Evolutionary conservation across 2,888 invertebrate genomes (phyloP).

Genomic region (Dendrolimus houi): DNA sequence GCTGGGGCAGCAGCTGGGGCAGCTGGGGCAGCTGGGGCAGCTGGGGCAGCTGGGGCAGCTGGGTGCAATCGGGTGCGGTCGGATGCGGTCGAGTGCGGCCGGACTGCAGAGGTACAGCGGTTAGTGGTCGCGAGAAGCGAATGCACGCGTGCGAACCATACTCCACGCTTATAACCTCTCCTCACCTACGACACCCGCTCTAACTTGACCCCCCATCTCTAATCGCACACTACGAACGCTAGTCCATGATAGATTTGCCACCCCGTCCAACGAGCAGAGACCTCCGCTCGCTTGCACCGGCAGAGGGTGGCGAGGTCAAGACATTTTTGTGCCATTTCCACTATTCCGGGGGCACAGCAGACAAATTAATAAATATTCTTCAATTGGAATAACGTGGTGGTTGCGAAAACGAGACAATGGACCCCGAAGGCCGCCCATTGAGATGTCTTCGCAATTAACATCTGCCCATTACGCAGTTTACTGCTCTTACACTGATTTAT

Average conservation of each 20-base stretch:
- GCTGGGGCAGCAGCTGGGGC: too few species aligned
- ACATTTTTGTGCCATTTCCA: slow-evolving; percentile 11
- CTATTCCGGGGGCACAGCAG: slow-evolving; percentile 24
- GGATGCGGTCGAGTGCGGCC: too few species aligned
- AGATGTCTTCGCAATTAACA: slow-evolving; percentile 5
- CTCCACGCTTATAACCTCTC: slow-evolving; percentile 50
- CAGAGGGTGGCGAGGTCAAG: background rate
- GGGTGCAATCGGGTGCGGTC: too few species aligned
- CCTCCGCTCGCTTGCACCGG: background rate
- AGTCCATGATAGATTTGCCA: too few species aligned
- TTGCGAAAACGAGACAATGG: slow-evolving; percentile 50
- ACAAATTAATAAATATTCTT: slow-evolving; percentile 52
- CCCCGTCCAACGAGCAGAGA: background rate
- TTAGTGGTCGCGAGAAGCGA: slow-evolving; percentile 24
- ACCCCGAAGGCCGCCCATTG: slow-evolving; percentile 1
- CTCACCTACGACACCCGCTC: slow-evolving; percentile 29
- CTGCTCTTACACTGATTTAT: background rate
- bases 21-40: too few species aligned
- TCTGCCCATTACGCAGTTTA: slow-evolving; percentile 2
- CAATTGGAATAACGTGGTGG: slow-evolving; percentile 36
- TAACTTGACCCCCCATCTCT: slow-evolving; percentile 20
- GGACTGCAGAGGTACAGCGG: slow-evolving; percentile 17
- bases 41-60: too few species aligned
- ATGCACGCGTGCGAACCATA: slow-evolving; percentile 48
- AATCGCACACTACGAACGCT: background rate